A percentile compares a stretch with the other conserved stretches of the same genome.
phyloP scores from a whole-genome alignment of 2,113 vertebrate genomes.

The Mobula birostris region DNA sequence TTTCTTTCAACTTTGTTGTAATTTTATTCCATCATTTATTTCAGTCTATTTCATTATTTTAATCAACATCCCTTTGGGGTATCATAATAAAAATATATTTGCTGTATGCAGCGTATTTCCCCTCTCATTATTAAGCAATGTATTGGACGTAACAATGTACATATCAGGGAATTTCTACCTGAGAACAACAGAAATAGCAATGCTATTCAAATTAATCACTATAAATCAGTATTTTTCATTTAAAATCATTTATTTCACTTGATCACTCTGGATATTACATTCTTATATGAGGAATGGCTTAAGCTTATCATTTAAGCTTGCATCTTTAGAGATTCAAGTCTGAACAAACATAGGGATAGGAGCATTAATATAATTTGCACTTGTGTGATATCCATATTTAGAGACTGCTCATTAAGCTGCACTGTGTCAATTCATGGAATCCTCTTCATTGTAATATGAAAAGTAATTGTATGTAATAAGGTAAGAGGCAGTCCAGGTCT shows the following conservation, averaged over 20 bases:
- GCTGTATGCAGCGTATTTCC: no score
- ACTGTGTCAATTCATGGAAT: slow-evolving; percentile 20
- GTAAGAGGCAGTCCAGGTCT: not conserved
- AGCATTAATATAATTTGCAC: not conserved
- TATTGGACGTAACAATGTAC: not conserved
- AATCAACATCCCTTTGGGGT: not conserved
- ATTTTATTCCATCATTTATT: not conserved
- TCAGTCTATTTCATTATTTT: not conserved
- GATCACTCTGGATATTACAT: not conserved
- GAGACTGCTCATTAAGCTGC: not conserved
- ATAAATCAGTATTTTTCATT: not conserved
- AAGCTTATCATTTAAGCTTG: not conserved
- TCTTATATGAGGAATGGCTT: not conserved
- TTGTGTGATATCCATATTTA: not conserved
- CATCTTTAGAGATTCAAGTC: not conserved
- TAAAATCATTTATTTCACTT: not conserved
- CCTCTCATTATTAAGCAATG: not conserved
- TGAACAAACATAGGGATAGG: not conserved
- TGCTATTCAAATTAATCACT: not conserved
- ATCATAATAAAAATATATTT: not conserved
- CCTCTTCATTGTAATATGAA: not conserved
- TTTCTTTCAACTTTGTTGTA: not conserved
- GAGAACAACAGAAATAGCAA: not conserved
- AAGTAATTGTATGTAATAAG: not conserved
- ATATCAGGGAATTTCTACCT: not conserved